Evolutionary conservation across 2,797 vertebrate genomes (phyloP), one percentile per base, ranked within the genome.

Genomic region (Myiotriccus ornatus): DNA sequence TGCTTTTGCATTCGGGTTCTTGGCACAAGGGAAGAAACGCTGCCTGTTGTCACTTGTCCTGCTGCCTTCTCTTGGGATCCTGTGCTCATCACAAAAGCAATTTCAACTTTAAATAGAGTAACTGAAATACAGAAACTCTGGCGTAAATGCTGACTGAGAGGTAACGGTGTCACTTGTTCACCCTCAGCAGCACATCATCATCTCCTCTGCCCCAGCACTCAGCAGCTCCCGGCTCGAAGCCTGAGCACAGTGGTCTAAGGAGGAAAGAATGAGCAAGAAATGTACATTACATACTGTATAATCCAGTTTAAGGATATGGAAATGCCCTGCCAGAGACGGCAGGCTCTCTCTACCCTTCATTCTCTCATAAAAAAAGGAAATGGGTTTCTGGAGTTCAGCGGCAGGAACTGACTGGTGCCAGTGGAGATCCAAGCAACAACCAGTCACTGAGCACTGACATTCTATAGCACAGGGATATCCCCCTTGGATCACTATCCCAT

Each of bases 101-200:
- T 35, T 39, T 27, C 14, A 19, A 32, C 44, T 25, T 32, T 8
- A 39, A 32, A 37, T 67, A n/a, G 52, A 21, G 13, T 22, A 37
- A 23, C 46, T 4, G 30, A 27, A 74, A 53, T 8, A 16, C 21
- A 8, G 52, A 15, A 56, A 18, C 10, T 6, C 7, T 1, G 12
- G 1, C 0, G 14, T 22, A 30, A 24, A 20, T 8, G 15, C 17
- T 3, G 0, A 18, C 4, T 5, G 27, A 12, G 1, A 4, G 9
- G 17, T 7, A 14, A 10, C 8, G 2, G 28, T 17, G 44, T 28
- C 77, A 56, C 65, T 43, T 52, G 10, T 27, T 47, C 17, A 4
- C 41, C 50, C 55, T 28, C 14, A 18, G 49, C 52, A 25, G 30
- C 64, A 14, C 7, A 39, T 1, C 47, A 13, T 27, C 75, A 12